Conservation (phyloP, 2,888 invertebrate genomes). For the Dynastes grantii region DNA sequence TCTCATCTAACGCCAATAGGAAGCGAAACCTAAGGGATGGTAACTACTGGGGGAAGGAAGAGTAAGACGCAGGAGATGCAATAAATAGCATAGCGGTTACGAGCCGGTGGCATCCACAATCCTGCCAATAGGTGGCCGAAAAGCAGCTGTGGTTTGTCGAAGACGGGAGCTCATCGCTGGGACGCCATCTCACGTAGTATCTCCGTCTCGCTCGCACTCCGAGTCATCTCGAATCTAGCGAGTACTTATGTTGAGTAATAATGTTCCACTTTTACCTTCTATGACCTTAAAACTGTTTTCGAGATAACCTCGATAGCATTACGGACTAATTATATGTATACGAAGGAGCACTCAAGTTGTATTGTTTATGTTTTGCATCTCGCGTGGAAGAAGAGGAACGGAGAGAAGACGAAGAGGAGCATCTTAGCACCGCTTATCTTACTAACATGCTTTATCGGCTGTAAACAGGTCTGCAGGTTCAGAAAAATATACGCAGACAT, state of each 20-base stretch:
- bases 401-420: neutral
- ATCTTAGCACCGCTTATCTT: constrained; percentile 33
- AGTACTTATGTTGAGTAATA: constrained; percentile 40
- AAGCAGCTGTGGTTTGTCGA: constrained; percentile 7
- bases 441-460: constrained; percentile 42
- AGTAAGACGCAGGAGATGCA: constrained; percentile 30
- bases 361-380: constrained; percentile 12
- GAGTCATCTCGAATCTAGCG: neutral
- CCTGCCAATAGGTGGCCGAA: constrained; percentile 22
- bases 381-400: constrained; percentile 4
- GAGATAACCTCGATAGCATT: constrained; percentile 46
- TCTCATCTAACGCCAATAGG: constrained; percentile 20
- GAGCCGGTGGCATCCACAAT: constrained; percentile 24
- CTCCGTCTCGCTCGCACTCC: neutral
- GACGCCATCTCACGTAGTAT: constrained; percentile 1
- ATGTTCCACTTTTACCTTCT: constrained; percentile 52
- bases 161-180: neutral
- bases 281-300: constrained; percentile 47
- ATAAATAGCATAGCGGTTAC: constrained; percentile 29
- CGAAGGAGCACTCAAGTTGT: neutral
- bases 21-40: neutral
- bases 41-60: constrained; percentile 6
- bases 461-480: constrained; percentile 44
- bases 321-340: constrained; percentile 39
- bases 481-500: constrained; percentile 29